A percentile compares a stretch with the other conserved stretches of the same genome.
phyloP scores from a whole-genome alignment of 2,888 invertebrate species.

The Anagyrus pseudococci region DNA sequence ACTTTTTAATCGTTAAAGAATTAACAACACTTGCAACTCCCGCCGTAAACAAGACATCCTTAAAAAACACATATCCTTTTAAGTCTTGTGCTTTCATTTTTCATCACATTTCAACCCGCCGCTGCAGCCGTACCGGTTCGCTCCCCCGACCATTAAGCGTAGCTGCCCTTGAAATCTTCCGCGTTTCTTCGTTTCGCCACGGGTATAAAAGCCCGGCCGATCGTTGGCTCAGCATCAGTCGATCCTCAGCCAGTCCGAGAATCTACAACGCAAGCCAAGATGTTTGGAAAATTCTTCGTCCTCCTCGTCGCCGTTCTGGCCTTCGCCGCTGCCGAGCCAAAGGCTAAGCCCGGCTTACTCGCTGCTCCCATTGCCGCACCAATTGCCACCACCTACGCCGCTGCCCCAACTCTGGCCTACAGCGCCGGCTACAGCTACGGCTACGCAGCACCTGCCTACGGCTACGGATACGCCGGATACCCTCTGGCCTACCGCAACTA shows the following conservation, averaged over 20 bases:
- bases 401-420: background rate
- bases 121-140: too few relatives aligned
- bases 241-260: background rate
- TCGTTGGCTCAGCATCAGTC: constrained; percentile 7
- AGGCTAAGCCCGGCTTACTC: constrained; percentile 14
- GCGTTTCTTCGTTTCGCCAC: background rate
- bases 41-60: too few relatives aligned
- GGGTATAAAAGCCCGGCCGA: constrained; percentile 5
- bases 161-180: background rate
- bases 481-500: background rate
- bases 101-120: too few relatives aligned
- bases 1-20: too few relatives aligned
- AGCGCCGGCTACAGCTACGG: background rate
- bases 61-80: too few relatives aligned
- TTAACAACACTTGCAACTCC: too few relatives aligned
- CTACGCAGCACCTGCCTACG: background rate
- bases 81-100: too few relatives aligned
- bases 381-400: constrained; percentile 6
- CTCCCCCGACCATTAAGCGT: too few relatives aligned
- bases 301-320: constrained; percentile 15
- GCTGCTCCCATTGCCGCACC: constrained; percentile 2
- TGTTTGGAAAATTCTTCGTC: constrained; percentile 25
- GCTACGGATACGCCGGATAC: background rate
- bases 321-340: constrained; percentile 8
- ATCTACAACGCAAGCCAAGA: constrained; percentile 13